Conservation (phyloP, 2,113 vertebrate species). For the Monarcha castaneiventris region DNA sequence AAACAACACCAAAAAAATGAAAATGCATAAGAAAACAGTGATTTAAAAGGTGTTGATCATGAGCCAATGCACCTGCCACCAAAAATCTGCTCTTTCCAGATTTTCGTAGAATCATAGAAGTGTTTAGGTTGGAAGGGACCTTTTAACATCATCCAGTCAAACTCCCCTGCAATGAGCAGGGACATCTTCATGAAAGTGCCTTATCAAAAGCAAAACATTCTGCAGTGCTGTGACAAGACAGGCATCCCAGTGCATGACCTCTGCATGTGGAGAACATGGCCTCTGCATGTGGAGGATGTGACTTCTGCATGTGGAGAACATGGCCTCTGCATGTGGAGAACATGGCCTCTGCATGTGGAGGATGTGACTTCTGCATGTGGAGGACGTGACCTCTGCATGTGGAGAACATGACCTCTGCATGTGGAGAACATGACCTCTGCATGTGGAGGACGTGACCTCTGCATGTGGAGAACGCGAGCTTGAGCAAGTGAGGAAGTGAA, state of each 20-base stretch:
- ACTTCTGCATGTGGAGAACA: rapidly evolving
- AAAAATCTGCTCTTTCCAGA: background rate
- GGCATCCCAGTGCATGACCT: rapidly evolving
- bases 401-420: rapidly evolving
- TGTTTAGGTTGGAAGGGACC: background rate
- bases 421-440: rapidly evolving
- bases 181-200: background rate
- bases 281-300: rapidly evolving
- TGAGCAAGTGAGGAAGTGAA: background rate
- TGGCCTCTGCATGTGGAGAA: rapidly evolving
- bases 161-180: background rate
- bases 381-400: rapidly evolving
- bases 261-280: rapidly evolving
- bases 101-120: background rate
- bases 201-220: background rate
- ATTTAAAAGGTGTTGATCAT: background rate
- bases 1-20: too few species aligned
- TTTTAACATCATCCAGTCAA: background rate
- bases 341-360: rapidly evolving
- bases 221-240: rapidly evolving
- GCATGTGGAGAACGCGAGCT: rapidly evolving
- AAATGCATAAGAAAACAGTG: background rate
- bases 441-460: background rate
- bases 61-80: rapidly evolving
- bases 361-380: rapidly evolving